Conservation (phyloP, 2,888 invertebrate species). For the Himalopsyche tibetana region DNA sequence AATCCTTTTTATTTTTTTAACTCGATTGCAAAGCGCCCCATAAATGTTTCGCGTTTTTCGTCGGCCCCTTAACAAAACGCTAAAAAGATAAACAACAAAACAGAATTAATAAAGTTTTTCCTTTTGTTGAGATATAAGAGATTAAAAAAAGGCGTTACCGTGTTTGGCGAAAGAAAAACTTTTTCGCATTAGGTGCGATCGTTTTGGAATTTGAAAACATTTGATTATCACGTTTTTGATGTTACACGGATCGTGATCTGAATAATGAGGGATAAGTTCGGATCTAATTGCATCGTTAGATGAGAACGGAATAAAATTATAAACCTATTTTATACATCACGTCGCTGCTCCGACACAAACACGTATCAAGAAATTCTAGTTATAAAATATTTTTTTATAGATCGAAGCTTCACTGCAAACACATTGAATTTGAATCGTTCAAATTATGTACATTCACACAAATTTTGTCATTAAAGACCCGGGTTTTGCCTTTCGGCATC, state of each 20-base stretch:
- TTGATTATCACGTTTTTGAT: constrained; percentile 28
- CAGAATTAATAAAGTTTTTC: constrained; percentile 34
- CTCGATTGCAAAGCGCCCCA: constrained; percentile 16
- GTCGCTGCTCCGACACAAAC: too few relatives aligned
- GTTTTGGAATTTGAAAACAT: constrained; percentile 25
- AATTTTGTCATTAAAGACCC: too few relatives aligned
- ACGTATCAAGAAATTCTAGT: too few relatives aligned
- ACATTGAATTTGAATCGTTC: too few relatives aligned
- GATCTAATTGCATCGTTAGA: constrained; percentile 7
- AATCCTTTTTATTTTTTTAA: constrained; percentile 34
- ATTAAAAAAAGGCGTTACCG: constrained; percentile 26
- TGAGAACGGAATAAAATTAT: background rate
- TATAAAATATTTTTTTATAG: too few relatives aligned
- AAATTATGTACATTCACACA: too few relatives aligned
- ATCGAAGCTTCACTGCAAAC: too few relatives aligned
- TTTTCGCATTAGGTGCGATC: background rate
- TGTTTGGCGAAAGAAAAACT: constrained; percentile 12
- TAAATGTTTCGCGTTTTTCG: constrained; percentile 26
- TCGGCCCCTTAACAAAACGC: constrained; percentile 26
- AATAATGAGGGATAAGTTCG: constrained; percentile 1
- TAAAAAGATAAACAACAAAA: constrained; percentile 34
- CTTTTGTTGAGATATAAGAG: constrained; percentile 34
- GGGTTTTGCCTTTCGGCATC: too few relatives aligned
- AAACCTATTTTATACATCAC: too few relatives aligned
- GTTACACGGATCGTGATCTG: background rate